phyloP scores from a whole-genome alignment of 2,888 invertebrate species.

The Caenorhabditis panamensis region DNA sequence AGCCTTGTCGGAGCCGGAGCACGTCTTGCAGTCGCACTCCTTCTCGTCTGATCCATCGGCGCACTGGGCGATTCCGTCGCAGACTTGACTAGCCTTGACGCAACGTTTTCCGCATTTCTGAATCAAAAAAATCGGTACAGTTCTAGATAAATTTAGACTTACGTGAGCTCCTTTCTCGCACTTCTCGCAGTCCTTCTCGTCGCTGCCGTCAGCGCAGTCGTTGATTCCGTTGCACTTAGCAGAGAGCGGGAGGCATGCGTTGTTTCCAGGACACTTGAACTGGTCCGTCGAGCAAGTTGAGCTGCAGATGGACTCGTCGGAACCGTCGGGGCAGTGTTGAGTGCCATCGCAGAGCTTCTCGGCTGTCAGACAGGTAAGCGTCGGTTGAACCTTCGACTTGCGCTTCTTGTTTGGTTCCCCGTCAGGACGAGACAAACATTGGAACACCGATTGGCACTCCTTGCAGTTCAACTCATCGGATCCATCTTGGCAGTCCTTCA shows the following conservation, averaged over 20 bases:
- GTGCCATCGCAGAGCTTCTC: conserved; percentile 72
- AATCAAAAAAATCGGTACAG: conserved; percentile 4
- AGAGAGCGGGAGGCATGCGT: conserved; percentile 62
- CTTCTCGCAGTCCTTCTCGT: conserved; percentile 64
- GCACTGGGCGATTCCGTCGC: conserved; percentile 75
- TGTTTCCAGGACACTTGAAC: too few species aligned
- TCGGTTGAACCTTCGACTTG: conserved; percentile 30
- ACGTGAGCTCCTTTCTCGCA: conserved; percentile 66
- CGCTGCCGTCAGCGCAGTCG: conserved; percentile 66
- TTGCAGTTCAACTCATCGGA: conserved; percentile 72
- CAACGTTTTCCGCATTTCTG: conserved; percentile 72
- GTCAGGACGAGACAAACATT: conserved; percentile 60
- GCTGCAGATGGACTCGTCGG: too few species aligned
- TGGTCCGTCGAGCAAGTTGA: too few species aligned
- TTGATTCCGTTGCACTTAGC: conserved; percentile 65
- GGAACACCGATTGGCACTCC: conserved; percentile 75
- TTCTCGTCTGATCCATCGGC: conserved; percentile 71
- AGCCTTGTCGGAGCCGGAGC: conserved; percentile 69
- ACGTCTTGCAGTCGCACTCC: conserved; percentile 73
- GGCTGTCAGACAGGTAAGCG: conserved; percentile 55
- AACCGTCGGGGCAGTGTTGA: too few species aligned
- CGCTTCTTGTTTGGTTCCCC: too few species aligned
- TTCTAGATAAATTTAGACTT: background rate
- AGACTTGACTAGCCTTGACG: conserved; percentile 66
- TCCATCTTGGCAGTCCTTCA: conserved; percentile 71